A percentile compares a stretch with the other conserved stretches of the same genome.
phyloP scores from a whole-genome alignment of 2,797 vertebrate species.

The Coccyzus lansbergi region DNA sequence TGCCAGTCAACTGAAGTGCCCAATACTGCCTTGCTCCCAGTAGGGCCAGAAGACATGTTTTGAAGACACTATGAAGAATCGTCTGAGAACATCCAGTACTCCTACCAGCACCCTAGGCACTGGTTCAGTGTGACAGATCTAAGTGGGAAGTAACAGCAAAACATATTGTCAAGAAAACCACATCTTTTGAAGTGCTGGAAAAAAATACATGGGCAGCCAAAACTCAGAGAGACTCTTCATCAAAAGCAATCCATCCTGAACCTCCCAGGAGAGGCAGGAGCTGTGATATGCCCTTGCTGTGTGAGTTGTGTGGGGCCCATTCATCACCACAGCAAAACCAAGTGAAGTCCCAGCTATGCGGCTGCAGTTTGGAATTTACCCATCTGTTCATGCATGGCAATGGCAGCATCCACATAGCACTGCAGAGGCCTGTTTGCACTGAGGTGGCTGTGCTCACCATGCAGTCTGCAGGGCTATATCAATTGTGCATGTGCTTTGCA shows the following conservation, averaged over 20 bases:
- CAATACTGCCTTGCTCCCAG: background rate
- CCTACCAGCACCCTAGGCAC: background rate
- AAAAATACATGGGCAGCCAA: background rate
- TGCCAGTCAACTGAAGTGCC: background rate
- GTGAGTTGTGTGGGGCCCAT: accelerated
- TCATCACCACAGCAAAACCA: background rate
- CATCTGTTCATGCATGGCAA: accelerated
- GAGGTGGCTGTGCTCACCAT: accelerated
- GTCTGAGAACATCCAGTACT: background rate
- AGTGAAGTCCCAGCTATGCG: background rate
- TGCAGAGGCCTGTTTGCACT: background rate
- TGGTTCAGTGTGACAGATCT: background rate
- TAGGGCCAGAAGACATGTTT: background rate
- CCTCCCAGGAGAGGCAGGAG: background rate
- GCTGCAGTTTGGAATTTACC: background rate
- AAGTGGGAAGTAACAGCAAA: background rate
- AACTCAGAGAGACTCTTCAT: background rate
- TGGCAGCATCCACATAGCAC: accelerated
- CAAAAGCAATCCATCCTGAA: background rate
- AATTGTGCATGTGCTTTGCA: accelerated
- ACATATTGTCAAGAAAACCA: background rate
- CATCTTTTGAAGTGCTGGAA: background rate
- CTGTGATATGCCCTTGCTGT: background rate
- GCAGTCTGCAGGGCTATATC: accelerated
- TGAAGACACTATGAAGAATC: background rate